Conservation (phyloP, 53 echinoderm and acorn worm species). For the Holothuria leucospilota region DNA sequence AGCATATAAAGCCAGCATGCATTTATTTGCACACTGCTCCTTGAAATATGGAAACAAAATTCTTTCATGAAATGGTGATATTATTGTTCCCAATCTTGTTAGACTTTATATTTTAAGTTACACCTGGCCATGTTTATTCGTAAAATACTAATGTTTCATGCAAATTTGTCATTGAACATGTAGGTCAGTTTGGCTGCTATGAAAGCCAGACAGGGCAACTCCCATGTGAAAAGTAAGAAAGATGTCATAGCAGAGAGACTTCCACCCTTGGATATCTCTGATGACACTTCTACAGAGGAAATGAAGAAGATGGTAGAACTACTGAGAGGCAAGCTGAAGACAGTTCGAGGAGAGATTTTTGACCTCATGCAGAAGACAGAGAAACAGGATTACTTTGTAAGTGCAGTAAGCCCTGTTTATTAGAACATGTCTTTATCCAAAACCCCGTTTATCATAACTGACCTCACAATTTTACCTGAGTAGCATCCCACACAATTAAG, state of each 20-base stretch:
- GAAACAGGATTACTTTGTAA: constrained; percentile 26
- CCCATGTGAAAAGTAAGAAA: neutral
- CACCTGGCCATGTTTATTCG: no score
- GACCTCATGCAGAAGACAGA: constrained; percentile 9
- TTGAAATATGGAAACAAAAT: no score
- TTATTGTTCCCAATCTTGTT: no score
- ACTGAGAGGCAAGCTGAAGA: constrained; percentile 11
- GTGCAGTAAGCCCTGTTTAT: neutral
- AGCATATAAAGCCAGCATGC: no score
- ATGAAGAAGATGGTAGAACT: neutral
- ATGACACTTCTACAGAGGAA: constrained; percentile 12
- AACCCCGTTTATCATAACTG: no score
- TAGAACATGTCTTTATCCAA: no score
- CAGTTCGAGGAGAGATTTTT: constrained; percentile 30
- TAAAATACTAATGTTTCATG: no score
- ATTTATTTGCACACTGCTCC: no score
- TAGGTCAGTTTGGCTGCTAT: constrained; percentile 1
- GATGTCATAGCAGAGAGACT: constrained; percentile 17
- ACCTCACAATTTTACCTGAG: no score
- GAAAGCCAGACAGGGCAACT: neutral
- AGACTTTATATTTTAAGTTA: no score
- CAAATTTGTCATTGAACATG: neutral
- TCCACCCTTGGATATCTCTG: neutral
- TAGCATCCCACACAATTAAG: no score
- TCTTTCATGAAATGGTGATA: no score